Conservation (phyloP, 2,113 vertebrate species). For the Platichthys flesus region DNA sequence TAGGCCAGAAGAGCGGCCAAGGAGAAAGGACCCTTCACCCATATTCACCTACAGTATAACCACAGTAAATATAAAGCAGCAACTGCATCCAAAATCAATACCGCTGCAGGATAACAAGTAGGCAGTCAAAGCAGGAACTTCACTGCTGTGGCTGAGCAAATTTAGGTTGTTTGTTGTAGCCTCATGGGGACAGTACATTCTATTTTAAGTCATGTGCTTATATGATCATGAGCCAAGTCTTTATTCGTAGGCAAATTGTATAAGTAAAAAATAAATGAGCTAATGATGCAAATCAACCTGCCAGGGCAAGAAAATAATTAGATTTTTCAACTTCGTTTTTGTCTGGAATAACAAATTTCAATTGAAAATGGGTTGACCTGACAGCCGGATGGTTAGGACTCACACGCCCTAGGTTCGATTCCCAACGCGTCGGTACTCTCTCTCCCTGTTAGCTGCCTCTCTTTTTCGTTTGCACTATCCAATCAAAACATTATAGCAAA, state of each 20-base stretch:
- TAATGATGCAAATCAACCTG: slow-evolving; percentile 15
- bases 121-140: slow-evolving; percentile 37
- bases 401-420: too few species aligned
- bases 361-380: too few species aligned
- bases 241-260: background rate
- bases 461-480: background rate
- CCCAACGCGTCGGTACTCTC: too few species aligned
- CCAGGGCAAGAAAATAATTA: background rate
- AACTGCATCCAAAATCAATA: slow-evolving; percentile 48
- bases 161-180: slow-evolving; percentile 10
- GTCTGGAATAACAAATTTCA: too few species aligned
- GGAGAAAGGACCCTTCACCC: background rate
- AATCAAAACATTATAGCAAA: background rate
- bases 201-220: background rate
- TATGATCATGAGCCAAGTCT: background rate
- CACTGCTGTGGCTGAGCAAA: slow-evolving; percentile 33
- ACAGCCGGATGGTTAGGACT: too few species aligned
- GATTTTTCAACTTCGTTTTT: background rate
- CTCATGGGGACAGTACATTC: slow-evolving; percentile 11
- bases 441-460: too few species aligned
- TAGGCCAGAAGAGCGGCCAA: slow-evolving; percentile 11
- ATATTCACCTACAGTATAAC: slow-evolving; percentile 21
- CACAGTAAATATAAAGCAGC: slow-evolving; percentile 17
- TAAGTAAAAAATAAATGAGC: background rate
- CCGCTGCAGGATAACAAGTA: slow-evolving; percentile 37